Evolutionary conservation across 2,888 invertebrate genomes (phyloP), one percentile per base, ranked within the genome.

Genomic region (Lissonota sp.): DNA sequence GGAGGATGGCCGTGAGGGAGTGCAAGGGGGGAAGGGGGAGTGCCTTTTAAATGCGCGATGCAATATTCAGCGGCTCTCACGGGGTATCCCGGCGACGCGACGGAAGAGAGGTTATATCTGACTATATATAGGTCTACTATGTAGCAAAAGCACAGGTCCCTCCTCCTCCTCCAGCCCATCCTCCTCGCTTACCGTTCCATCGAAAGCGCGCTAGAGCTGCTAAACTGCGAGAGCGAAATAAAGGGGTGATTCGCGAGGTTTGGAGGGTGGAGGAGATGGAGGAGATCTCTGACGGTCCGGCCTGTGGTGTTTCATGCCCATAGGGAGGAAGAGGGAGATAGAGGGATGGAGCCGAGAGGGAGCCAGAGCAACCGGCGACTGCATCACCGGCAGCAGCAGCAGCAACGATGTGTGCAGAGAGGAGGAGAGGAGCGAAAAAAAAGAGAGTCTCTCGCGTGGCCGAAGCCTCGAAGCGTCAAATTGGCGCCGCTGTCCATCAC

Each of bases 401-500:
- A 71, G 62, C 77, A 60, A 72, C 77, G 72, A 40, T 77, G 73
- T 80, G 69, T 76, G 76, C 53, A 40, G 44, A 57, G 64, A 58
- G 67, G 63, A 67, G 64, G 60, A 62, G 26, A 57, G 64, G 42
- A 80, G 62, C 58, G 72, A 84, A 84, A 82, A 79, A 84, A 77
- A 62, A 70, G 44, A 72, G 86, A 87, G 85, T 86, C 85, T 84
- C 84, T 86, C 88, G 87, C 89, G 90, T 88, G 90, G 88, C 86
- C 87, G 87, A 87, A 87, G 89, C 91, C 88, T 88, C 90, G 87
- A 88, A 92, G 89, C 92, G 92, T 91, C 92, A 92, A 92, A 92
- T 92, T 91, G 92, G 92, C 92, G 92, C 92, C 92, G 92, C 92
- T 92, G 92, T 91, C 92, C 92, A 92, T 92, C 92, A 91, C 87